phyloP scores from a whole-genome alignment of 1,140 invertebrate genomes.

The Camponotus floridanus region DNA sequence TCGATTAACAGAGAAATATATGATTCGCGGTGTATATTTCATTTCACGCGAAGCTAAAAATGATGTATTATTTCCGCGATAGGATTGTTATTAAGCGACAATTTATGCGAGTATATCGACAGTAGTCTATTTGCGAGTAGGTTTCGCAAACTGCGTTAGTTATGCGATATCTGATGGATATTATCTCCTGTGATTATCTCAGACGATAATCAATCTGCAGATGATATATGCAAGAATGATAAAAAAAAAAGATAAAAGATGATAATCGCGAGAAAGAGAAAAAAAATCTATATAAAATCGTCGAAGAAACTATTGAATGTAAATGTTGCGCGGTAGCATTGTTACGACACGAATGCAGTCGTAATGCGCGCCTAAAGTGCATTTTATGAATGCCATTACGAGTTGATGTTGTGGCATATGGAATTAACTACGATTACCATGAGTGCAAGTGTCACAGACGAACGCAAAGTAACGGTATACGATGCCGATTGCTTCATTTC shows the following conservation, averaged over 20 bases:
- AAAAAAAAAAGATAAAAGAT: background rate
- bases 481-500: constrained; percentile 52
- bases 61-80: background rate
- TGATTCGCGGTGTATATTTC: constrained; percentile 1
- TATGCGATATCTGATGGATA: background rate
- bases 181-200: constrained; percentile 32
- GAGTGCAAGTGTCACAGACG: constrained; percentile 55
- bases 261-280: background rate
- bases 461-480: constrained; percentile 25
- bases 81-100: constrained; percentile 22
- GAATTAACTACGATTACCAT: constrained; percentile 50
- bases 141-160: constrained; percentile 19
- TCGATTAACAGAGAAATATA: constrained; percentile 9
- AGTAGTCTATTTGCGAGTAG: constrained; percentile 27
- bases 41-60: background rate
- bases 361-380: constrained; percentile 39
- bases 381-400: constrained; percentile 52
- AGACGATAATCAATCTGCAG: constrained; percentile 34
- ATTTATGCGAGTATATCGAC: constrained; percentile 43
- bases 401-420: constrained; percentile 44
- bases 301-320: constrained; percentile 43
- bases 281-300: constrained; percentile 7
- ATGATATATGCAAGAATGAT: background rate
- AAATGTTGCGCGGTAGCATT: constrained; percentile 43
- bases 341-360: constrained; percentile 34